Evolutionary conservation across 2,888 invertebrate genomes (phyloP), one percentile per base, ranked within the genome.

Genomic region (Ophion ellenae): DNA sequence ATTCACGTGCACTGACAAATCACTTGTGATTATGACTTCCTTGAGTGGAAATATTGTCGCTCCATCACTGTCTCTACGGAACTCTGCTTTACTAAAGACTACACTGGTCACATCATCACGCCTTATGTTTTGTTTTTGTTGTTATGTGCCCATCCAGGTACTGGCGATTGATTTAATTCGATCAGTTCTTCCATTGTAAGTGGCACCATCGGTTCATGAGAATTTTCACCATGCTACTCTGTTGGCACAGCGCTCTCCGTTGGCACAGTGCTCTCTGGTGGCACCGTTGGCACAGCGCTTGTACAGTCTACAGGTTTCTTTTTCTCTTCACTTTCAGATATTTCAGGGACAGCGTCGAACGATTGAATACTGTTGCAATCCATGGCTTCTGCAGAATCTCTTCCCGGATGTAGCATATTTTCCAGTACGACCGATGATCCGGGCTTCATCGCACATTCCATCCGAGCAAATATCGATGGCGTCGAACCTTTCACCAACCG

Each of bases 1-100:
- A 64, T 76, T 76, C 32, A 76, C 66, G 32, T 76, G 76, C 47
- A 66, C 76, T 76, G 64, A 64, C 66, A 76, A 76, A 76, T 76
- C 76, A 32, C 53, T 76, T 28, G 76, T 76, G 66, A 76, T 66
- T 76, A 66, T 76, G 14, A 66, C 66, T 76, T 76, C 64, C 66
- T 76, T 76, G 66, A 76, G 53, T 53, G 66, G 47, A 66, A 66
- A 76, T 74, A 32, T 74, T 74, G 24, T 74, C 61, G 40, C 61
- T 63, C 45, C 63, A 74, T 40, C 74, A 61, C 74, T 20, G 40
- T 45, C 61, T 74, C 20, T 74, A 74, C 74, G 61, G 61, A 61
- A 74, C 74, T 74, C 74, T n/a, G 61, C 6, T 74, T 74, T 74
- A 24, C 61, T 61, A 61, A 74, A 74, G 40, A 61, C 61, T 40